Base-by-base conservation (phyloP, 2,113 vertebrate genomes). In the Illadopsis cleaveri region DNA sequence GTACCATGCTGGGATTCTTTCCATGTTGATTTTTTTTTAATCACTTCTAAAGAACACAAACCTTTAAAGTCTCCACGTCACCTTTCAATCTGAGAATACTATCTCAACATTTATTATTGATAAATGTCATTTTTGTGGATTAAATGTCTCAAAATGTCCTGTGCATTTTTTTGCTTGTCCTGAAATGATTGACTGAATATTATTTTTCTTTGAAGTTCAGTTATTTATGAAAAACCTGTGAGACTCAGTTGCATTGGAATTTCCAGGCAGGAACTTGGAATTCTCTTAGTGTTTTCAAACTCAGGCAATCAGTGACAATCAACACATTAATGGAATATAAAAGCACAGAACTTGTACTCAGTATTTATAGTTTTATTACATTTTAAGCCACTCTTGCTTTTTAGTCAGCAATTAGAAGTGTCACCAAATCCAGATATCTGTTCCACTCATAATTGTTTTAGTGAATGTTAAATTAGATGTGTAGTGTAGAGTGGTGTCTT, bases 41-140 rank as follows among this genome's bases (percentile, higher is more conserved):
- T 72, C 66, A 51, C 72, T 90, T 86, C 75, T 76, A 51, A 96
- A 85, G 66, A 91, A 53, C 45, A n/a, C 40, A 87, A 75, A 68
- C 35, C 58, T 96, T 91, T 92, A 33, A 93, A 92, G 83, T 60
- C 28, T 69, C 28, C 51, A 12, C 91, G 73, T 76, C 45, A 72
- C 65, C 57, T 72, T 91, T 86, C 40, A 65, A 35, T 85, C 53
- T 80, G 54, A 81, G 66, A 83, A 73, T 71, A 68, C 37, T 64
- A 4, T 68, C n/a, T 92, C 69, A 82, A 54, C 42, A 93, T 97
- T 23, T 87, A 92, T 96, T 95, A 96, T 97, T 96, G 70, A 95
- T 96, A 96, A 97, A 95, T 97, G 89, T 28, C 92, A 78, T 28
- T 84, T 91, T 48, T 85, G 54, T 89, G 76, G 48, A 94, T 94